phyloP scores from a whole-genome alignment of 2,797 vertebrate genomes.

The Phoxinus dragarum region DNA sequence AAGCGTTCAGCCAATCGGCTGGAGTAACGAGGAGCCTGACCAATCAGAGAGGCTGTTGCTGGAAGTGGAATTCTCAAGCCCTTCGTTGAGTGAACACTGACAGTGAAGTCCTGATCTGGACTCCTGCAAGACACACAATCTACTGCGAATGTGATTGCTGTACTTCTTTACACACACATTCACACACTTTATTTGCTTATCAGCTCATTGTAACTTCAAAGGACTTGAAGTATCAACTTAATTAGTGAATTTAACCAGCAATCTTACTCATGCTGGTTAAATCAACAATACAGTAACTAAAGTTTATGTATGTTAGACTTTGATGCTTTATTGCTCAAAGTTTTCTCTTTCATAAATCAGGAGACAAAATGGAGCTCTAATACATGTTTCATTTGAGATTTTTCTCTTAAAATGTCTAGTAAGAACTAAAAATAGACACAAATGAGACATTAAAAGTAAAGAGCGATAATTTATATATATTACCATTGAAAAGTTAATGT shows the following conservation, averaged over 20 bases:
- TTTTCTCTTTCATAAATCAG: neutral
- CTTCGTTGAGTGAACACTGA: slow-evolving; percentile 8
- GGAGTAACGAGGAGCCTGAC: neutral
- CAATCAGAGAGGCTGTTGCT: neutral
- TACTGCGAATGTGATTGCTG: neutral
- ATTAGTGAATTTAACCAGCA: neutral
- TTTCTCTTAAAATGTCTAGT: neutral
- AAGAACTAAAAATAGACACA: neutral
- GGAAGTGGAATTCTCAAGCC: neutral
- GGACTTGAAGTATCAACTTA: neutral
- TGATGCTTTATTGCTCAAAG: neutral
- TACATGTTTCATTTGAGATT: neutral
- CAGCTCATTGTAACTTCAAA: neutral
- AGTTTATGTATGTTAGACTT: neutral
- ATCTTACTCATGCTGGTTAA: slow-evolving; percentile 1
- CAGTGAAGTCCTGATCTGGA: neutral
- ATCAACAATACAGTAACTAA: neutral
- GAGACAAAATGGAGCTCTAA: neutral
- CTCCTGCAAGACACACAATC: slow-evolving; percentile 4
- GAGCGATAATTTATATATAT: neutral
- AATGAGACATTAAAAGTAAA: neutral
- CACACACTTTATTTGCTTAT: neutral
- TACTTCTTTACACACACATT: neutral
- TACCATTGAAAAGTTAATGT: neutral
- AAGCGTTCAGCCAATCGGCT: neutral